Percentiles rank a stretch among this genome's conserved stretches.
These are phyloP conservation scores for Isurus oxyrinchus DNA, from an alignment of 2,113 vertebrate genomes.

Conservation along the genomic window DNA sequence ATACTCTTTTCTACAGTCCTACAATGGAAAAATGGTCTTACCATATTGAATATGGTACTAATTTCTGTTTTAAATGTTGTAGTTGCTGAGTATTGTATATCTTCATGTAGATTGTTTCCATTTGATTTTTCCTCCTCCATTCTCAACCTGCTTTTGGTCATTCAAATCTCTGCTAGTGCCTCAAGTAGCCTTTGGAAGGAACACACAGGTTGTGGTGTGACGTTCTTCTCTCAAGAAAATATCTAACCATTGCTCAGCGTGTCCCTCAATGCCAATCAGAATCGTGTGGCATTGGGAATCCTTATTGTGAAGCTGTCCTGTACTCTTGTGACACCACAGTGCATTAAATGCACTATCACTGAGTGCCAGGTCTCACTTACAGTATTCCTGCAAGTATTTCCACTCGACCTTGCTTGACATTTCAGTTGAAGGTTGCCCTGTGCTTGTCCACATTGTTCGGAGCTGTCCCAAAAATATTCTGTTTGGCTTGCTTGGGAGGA, in stretches of 20 bases:
- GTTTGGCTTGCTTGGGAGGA: neutral
- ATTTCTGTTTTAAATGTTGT: neutral
- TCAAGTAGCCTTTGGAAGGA: neutral
- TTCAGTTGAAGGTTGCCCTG: neutral
- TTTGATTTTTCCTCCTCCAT: neutral
- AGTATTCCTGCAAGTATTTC: neutral
- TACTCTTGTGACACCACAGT: neutral
- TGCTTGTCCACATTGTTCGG: neutral
- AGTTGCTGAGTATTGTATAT: neutral
- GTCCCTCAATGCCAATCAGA: neutral
- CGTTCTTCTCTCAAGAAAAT: neutral
- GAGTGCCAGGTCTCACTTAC: neutral
- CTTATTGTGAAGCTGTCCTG: neutral
- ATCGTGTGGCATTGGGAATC: neutral
- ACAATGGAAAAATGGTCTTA: neutral
- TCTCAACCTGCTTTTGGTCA: neutral
- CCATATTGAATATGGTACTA: neutral
- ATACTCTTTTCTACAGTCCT: neutral
- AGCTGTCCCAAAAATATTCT: neutral
- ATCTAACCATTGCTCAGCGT: neutral
- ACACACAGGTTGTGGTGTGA: neutral
- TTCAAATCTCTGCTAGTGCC: neutral
- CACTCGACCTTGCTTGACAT: neutral
- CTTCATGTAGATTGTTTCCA: neutral
- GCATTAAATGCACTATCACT: neutral